Conservation (phyloP, 2,113 vertebrate genomes). For the Microcebus griseorufus region DNA sequence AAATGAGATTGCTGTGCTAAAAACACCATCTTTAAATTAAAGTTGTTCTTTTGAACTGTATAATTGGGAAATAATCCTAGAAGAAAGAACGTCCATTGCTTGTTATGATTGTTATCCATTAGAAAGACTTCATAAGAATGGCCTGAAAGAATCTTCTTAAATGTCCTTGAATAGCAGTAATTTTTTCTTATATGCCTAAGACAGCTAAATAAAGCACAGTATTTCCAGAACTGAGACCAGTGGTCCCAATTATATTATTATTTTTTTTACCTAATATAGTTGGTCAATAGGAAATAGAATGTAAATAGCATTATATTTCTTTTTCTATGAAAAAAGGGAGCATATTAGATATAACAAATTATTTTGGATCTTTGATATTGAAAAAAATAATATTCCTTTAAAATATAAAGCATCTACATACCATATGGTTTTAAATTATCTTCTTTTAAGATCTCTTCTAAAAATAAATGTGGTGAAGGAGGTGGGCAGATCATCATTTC, state of each 20-base stretch:
- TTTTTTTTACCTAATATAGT: not conserved
- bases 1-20: not conserved
- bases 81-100: not conserved
- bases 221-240: slow-evolving; percentile 8
- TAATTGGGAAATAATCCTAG: not conserved
- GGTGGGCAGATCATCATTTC: not conserved
- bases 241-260: not conserved
- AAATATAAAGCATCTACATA: not conserved
- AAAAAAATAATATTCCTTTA: not conserved
- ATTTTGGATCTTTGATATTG: not conserved
- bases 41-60: not conserved
- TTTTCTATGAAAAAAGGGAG: slow-evolving; percentile 14
- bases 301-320: not conserved
- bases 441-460: not conserved
- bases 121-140: slow-evolving; percentile 30
- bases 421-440: not conserved
- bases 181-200: not conserved
- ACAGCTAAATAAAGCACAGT: not conserved
- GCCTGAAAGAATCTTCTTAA: not conserved
- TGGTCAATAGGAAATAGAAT: not conserved
- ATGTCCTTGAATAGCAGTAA: not conserved
- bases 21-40: not conserved
- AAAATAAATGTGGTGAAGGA: not conserved
- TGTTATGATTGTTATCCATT: not conserved
- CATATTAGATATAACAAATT: not conserved